Conservation (phyloP, 2,113 vertebrate species). For the Oryzias woworae region DNA sequence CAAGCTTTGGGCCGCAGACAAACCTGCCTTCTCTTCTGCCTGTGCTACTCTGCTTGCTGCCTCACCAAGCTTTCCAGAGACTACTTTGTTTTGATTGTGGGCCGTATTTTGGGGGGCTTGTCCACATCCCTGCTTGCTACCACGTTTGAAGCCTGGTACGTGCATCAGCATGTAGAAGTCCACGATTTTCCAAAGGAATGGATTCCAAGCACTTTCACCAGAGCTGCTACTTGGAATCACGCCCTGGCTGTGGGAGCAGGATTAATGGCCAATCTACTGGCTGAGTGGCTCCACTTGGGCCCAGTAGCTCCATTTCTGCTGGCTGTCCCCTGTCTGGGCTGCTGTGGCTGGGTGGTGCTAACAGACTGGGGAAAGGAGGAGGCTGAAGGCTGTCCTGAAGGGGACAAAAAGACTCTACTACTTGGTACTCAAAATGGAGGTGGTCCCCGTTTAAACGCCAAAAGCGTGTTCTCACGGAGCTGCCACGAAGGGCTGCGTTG, state of each 20-base stretch:
- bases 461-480: constrained; percentile 76
- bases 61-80: constrained; percentile 89
- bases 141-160: constrained; percentile 89
- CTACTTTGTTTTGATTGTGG: constrained; percentile 87
- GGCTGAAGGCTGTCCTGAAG: constrained; percentile 49
- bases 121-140: constrained; percentile 88
- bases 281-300: constrained; percentile 86
- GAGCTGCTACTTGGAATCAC: constrained; percentile 87
- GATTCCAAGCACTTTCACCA: constrained; percentile 86
- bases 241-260: constrained; percentile 86
- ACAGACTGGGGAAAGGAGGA: constrained; percentile 88
- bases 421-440: constrained; percentile 39
- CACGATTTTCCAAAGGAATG: constrained; percentile 91
- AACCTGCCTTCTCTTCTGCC: constrained; percentile 88
- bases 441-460: constrained; percentile 43
- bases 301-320: constrained; percentile 89
- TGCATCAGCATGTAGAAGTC: constrained; percentile 83
- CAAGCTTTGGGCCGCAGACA: constrained; percentile 84
- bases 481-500: constrained; percentile 85
- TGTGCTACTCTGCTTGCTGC: constrained; percentile 86
- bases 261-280: constrained; percentile 83
- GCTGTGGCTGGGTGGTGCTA: constrained; percentile 80
- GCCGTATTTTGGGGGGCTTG: constrained; percentile 86
- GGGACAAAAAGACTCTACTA: constrained; percentile 56
- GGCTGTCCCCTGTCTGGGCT: constrained; percentile 84